Percentiles rank a stretch among this genome's conserved stretches.
Evolutionary conservation across 2,888 invertebrate genomes (phyloP).

Genomic region (Hartigia nigra): DNA sequence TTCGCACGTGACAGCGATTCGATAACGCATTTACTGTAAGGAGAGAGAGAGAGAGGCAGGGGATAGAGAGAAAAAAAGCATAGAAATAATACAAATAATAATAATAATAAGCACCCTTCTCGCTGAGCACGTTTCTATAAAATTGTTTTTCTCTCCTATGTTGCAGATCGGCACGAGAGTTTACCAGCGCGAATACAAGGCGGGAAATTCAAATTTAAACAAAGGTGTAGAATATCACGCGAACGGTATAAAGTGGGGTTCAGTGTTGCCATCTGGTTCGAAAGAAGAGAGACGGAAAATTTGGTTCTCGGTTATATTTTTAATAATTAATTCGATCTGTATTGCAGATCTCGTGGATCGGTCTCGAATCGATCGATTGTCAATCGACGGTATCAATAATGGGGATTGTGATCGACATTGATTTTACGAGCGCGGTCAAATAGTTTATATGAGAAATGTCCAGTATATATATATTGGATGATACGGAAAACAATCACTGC

Average conservation of each 20-base stretch:
- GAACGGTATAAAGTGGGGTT: background rate
- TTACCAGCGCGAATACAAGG: background rate
- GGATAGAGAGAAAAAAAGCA: background rate
- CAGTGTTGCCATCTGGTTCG: background rate
- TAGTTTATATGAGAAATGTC: background rate
- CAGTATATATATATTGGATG: background rate
- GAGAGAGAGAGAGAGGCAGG: conserved; percentile 6
- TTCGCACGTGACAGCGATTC: background rate
- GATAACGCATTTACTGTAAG: background rate
- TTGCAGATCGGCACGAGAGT: background rate
- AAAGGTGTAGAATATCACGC: background rate
- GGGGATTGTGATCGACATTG: background rate
- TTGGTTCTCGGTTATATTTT: background rate
- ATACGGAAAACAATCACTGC: background rate
- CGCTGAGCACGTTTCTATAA: background rate
- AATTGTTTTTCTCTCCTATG: background rate
- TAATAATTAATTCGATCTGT: conserved; percentile 16
- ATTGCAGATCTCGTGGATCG: conserved; percentile 10
- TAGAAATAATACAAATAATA: too few relatives aligned
- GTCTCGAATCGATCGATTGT: conserved; percentile 9
- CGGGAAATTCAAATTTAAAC: background rate
- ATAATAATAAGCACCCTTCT: too few relatives aligned
- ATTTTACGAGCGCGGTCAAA: background rate
- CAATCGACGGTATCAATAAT: background rate
- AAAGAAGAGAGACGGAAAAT: background rate